Percentiles rank a stretch among this genome's conserved stretches.
These are phyloP conservation scores for Beroe ovata DNA, from an alignment of 37 sponge, comb jelly and placozoan genomes.

Conservation along the genomic window DNA sequence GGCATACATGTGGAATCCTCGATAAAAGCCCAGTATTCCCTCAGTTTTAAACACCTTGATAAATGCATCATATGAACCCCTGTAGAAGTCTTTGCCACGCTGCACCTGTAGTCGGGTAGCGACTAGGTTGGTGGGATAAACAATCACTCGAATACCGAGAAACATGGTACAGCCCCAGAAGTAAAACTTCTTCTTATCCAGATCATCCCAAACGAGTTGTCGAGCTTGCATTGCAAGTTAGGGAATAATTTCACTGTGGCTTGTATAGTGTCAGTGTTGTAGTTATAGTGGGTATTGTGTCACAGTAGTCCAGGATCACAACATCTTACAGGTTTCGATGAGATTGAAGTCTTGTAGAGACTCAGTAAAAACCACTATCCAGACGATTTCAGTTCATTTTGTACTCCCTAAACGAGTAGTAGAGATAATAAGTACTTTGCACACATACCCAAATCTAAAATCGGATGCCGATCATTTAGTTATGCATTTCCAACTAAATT, in stretches of 20 bases:
- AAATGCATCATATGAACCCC: conserved; percentile 90
- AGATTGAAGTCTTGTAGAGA: too few species aligned
- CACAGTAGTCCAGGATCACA: background rate
- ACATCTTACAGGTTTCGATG: too few species aligned
- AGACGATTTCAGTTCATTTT: too few species aligned
- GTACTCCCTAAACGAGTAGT: too few species aligned
- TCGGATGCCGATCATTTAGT: too few species aligned
- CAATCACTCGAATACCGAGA: conserved; percentile 75
- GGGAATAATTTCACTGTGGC: too few species aligned
- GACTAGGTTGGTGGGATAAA: conserved; percentile 89
- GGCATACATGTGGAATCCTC: conserved; percentile 80
- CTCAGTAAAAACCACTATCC: too few species aligned
- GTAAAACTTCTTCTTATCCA: conserved; percentile 71
- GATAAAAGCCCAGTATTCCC: conserved; percentile 88
- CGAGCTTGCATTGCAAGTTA: background rate
- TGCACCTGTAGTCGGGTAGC: conserved; percentile 94
- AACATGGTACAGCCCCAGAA: conserved; percentile 81
- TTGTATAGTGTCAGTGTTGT: too few species aligned
- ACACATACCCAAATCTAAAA: too few species aligned
- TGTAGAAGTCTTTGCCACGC: conserved; percentile 73
- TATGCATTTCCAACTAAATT: too few species aligned
- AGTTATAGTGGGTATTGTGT: too few species aligned
- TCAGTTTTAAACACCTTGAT: conserved; percentile 74
- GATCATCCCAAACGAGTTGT: conserved; percentile 59
- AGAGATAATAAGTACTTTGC: too few species aligned